Conservation (phyloP, 2,113 vertebrate genomes). For the Alces alces region DNA sequence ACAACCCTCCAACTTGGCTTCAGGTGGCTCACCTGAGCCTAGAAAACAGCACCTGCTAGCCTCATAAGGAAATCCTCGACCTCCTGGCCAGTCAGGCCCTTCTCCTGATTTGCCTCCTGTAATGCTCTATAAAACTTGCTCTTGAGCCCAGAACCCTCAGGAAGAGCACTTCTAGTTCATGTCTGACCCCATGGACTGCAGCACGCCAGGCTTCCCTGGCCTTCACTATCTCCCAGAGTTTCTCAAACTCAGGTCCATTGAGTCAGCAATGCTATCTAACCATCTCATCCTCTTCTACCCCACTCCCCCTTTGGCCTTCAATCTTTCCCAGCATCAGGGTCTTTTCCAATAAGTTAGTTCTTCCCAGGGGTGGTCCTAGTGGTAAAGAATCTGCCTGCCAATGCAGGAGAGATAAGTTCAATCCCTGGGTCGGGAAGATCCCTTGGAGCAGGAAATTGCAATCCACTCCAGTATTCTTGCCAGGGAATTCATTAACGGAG, state of each 20-base stretch:
- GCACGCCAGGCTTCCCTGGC: neutral
- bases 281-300: neutral
- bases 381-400: neutral
- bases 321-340: neutral
- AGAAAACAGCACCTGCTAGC: neutral
- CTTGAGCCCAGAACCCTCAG: neutral
- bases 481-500: neutral
- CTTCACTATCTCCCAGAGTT: neutral
- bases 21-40: neutral
- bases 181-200: neutral
- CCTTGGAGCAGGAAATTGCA: neutral
- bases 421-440: neutral
- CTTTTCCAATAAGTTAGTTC: neutral
- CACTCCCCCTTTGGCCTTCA: neutral
- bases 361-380: neutral
- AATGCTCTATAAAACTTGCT: neutral
- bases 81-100: neutral
- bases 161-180: neutral
- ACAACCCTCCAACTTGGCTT: neutral
- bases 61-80: neutral
- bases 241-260: neutral
- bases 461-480: neutral
- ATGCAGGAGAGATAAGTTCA: neutral
- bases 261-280: neutral
- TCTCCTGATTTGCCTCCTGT: neutral